These are phyloP conservation scores for Hippoglossus stenolepis DNA, from an alignment of 2,113 vertebrate genomes.

Conservation along the genomic window DNA sequence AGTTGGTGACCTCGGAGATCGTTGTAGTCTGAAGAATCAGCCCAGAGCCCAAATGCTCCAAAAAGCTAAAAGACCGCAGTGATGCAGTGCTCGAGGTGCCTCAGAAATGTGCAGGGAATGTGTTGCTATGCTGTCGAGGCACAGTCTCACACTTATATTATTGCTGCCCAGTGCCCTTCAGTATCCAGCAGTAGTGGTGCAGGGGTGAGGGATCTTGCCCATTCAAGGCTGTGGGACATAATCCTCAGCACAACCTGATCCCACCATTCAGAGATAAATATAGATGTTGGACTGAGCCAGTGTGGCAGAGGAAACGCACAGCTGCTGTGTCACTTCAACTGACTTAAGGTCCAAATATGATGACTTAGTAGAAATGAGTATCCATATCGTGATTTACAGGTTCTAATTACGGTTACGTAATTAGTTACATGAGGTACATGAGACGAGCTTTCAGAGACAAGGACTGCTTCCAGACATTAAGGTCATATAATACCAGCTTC, in stretches of 20 bases:
- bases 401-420: conserved; percentile 34
- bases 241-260: conserved; percentile 3
- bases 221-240: conserved; percentile 61
- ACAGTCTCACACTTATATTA: background rate
- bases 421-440: conserved; percentile 15
- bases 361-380: conserved; percentile 16
- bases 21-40: conserved; percentile 10
- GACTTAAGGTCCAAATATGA: conserved; percentile 18
- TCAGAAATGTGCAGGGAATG: background rate
- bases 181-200: background rate
- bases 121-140: background rate
- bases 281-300: conserved; percentile 46
- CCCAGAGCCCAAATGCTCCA: background rate
- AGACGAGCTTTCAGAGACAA: conserved; percentile 20
- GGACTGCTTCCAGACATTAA: conserved; percentile 12
- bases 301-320: conserved; percentile 47
- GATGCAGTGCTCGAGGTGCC: background rate
- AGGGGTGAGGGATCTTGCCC: conserved; percentile 36
- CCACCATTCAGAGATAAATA: conserved; percentile 64
- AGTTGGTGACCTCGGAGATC: background rate
- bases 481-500: conserved; percentile 12
- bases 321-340: conserved; percentile 46
- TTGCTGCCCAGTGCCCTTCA: background rate
- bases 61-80: background rate
- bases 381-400: conserved; percentile 44